A percentile compares a stretch with the other conserved stretches of the same genome.
phyloP scores from a whole-genome alignment of 2,888 invertebrate genomes.

The Ormyrus pomaceus region DNA sequence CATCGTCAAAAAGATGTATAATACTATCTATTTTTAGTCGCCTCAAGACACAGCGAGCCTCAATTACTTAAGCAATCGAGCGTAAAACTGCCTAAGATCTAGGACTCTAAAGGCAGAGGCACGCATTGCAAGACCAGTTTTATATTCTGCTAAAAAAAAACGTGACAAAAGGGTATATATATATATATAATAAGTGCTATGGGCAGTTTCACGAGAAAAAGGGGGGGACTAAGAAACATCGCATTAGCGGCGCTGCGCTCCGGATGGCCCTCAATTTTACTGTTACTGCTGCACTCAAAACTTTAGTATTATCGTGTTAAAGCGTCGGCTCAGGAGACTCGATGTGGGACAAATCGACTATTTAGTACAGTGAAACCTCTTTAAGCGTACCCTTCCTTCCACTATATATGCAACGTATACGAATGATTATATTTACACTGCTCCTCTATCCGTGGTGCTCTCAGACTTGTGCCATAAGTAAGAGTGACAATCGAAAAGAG shows the following conservation, averaged over 20 bases:
- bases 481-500: too few species aligned
- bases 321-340: too few species aligned
- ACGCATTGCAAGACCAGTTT: conserved; percentile 41
- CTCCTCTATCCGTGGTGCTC: too few species aligned
- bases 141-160: conserved; percentile 35
- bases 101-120: conserved; percentile 44
- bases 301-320: too few species aligned
- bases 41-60: conserved; percentile 49
- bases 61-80: conserved; percentile 49
- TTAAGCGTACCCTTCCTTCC: too few species aligned
- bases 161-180: conserved; percentile 15
- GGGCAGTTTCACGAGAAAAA: conserved; percentile 19
- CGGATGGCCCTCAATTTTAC: conserved; percentile 12
- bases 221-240: conserved; percentile 5
- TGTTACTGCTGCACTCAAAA: too few species aligned
- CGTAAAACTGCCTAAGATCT: conserved; percentile 48
- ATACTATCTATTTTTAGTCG: conserved; percentile 36
- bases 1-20: not conserved
- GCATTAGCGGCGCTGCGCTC: conserved; percentile 7
- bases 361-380: too few species aligned
- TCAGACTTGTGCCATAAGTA: too few species aligned
- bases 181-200: not conserved
- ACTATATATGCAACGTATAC: too few species aligned
- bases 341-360: too few species aligned
- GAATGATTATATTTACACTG: too few species aligned